phyloP scores from a whole-genome alignment of 2,113 vertebrate species.

The Reinhardtius hippoglossoides region DNA sequence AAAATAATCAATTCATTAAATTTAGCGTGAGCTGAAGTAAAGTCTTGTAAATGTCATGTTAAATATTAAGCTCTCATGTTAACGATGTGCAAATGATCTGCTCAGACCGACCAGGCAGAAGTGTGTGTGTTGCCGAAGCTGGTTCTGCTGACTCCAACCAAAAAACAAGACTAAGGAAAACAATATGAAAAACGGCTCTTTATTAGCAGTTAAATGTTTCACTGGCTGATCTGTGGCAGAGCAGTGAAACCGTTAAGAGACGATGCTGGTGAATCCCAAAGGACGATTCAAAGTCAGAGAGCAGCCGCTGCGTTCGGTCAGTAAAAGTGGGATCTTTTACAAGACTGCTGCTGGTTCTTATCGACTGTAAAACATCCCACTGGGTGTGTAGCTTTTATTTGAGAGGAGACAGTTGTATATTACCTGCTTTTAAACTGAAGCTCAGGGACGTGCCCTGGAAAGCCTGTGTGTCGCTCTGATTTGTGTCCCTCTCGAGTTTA shows the following conservation, averaged over 20 bases:
- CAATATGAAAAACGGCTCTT: neutral
- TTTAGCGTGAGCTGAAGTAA: neutral
- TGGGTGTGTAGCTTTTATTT: conserved; percentile 36
- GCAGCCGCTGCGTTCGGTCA: conserved; percentile 6
- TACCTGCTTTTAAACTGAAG: conserved; percentile 30
- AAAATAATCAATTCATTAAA: conserved; percentile 6
- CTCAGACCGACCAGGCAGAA: neutral
- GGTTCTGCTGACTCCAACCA: neutral
- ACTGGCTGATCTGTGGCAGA: neutral
- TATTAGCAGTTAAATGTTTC: conserved; percentile 27
- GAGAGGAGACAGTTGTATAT: conserved; percentile 31
- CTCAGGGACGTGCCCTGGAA: conserved; percentile 39
- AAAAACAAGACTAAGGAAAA: neutral
- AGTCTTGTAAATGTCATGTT: neutral
- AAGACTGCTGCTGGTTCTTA: conserved; percentile 19
- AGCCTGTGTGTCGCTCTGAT: conserved; percentile 29
- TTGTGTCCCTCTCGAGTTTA: conserved; percentile 36
- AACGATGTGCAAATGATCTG: neutral
- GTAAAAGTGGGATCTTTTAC: conserved; percentile 53
- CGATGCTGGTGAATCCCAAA: conserved; percentile 14
- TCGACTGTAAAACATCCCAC: conserved; percentile 45
- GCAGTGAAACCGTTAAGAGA: too few species aligned
- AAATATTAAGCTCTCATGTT: neutral
- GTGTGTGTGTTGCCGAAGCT: neutral
- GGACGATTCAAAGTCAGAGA: conserved; percentile 50